Evolutionary conservation across 2,888 invertebrate genomes (phyloP), one percentile per base, ranked within the genome.

Genomic region (Leistus spinibarbis): DNA sequence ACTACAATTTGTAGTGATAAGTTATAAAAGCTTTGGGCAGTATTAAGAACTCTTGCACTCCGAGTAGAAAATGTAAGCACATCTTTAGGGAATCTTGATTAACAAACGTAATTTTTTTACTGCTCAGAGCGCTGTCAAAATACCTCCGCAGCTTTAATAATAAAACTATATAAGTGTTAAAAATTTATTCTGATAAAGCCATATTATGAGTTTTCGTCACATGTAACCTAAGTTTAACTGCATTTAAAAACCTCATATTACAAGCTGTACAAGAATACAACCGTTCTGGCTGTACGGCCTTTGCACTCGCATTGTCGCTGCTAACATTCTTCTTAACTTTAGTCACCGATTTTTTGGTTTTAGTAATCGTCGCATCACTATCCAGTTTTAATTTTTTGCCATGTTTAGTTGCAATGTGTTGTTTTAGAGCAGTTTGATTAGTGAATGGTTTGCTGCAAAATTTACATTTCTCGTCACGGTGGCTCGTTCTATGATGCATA

Each of bases 211-310:
- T 40, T 40, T 40, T 40, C 1, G 40, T 40, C 40, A 40, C 56
- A 72, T 74, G 73, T 13, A 53, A 16, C 53, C 73, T 53, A 27
- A 74, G 66, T 10, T 62, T 19, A 22, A 60, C 67, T 27, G 73
- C 57, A 53, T 67, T 74, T 17, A 62, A 27, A 19, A 74, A 74
- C 19, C 53, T 23, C 3, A 54, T 53, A 27, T 74, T 67, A 74
- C 73, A 74, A 60, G 66, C 68, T 17, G 67, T 74, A 60, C 73
- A 74, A 53, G 54, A 67, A 16, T 74, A 74, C 22, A 62, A 17
- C 23, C 20, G 19, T 65, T 66, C 54, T 0, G 66, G 13, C 2
- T 20, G 19, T 3, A 60, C 17, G 17, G 19, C 57, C 10, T n/a
- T 20, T 7, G 10, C n/a, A 60, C 19, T 60, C 5, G 19, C 22